phyloP scores from a whole-genome alignment of 2,888 invertebrate species.

The Lasioglossum zephyrum region DNA sequence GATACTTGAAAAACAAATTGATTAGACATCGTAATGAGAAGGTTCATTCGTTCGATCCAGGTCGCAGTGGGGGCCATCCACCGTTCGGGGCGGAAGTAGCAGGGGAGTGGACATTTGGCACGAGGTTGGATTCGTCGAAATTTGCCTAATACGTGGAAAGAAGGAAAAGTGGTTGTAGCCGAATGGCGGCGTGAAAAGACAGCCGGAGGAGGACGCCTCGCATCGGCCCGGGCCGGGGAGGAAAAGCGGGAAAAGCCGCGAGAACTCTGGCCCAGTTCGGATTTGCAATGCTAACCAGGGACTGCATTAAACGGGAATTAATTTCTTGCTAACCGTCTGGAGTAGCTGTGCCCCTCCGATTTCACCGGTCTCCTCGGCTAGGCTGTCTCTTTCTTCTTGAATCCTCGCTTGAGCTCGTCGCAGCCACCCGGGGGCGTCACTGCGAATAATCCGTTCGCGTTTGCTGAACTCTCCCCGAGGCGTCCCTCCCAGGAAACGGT shows the following conservation, averaged over 20 bases:
- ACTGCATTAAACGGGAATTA: constrained; percentile 83
- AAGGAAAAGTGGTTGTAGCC: constrained; percentile 63
- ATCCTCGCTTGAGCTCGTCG: constrained; percentile 40
- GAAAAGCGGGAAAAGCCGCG: constrained; percentile 65
- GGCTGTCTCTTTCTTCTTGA: constrained; percentile 57
- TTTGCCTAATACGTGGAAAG: constrained; percentile 72
- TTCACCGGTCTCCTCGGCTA: constrained; percentile 16
- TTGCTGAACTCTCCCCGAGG: constrained; percentile 61
- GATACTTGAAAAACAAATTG: too few species aligned
- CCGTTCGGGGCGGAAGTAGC: background rate
- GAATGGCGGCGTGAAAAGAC: constrained; percentile 53
- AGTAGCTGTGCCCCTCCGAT: constrained; percentile 72
- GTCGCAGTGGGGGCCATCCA: background rate
- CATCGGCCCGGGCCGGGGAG: background rate
- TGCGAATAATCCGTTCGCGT: constrained; percentile 76
- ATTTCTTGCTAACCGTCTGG: constrained; percentile 82
- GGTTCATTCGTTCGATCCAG: too few species aligned
- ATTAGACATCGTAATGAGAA: too few species aligned
- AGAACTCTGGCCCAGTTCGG: constrained; percentile 60
- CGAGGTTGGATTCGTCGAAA: constrained; percentile 60
- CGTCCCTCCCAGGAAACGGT: constrained; percentile 60
- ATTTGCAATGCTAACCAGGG: constrained; percentile 83
- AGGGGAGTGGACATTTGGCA: background rate
- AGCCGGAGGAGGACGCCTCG: constrained; percentile 13
- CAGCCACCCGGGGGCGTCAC: constrained; percentile 67